Conservation (phyloP, 2,888 invertebrate genomes). For the Operophtera brumata region DNA sequence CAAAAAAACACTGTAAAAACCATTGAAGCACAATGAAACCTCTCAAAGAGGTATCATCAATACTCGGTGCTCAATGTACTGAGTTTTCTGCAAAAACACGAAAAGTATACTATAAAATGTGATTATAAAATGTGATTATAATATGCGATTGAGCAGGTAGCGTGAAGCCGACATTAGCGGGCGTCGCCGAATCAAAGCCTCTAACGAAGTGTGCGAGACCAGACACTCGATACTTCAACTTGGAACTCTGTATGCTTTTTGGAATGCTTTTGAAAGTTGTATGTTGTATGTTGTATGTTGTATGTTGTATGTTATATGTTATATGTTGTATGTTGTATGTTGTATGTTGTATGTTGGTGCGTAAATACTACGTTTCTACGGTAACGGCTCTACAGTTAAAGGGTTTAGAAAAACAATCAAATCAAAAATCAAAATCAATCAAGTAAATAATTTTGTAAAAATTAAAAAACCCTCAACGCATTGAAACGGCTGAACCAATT, state of each 20-base stretch:
- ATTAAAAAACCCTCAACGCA: no score
- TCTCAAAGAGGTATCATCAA: background rate
- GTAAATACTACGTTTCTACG: no score
- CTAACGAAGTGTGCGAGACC: constrained; percentile 26
- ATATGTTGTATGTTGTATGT: no score
- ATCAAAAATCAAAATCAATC: no score
- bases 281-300: no score
- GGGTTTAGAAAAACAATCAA: no score
- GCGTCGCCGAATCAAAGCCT: constrained; percentile 19
- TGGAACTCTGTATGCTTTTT: constrained; percentile 48
- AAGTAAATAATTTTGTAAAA: no score
- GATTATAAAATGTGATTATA: constrained; percentile 19
- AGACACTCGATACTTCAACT: constrained; percentile 35
- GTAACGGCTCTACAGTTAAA: no score
- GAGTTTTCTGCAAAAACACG: constrained; percentile 1
- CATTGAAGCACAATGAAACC: background rate
- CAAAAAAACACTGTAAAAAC: no score
- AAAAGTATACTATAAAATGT: constrained; percentile 12
- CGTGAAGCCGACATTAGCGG: constrained; percentile 17
- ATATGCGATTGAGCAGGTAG: constrained; percentile 12
- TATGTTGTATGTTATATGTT: no score
- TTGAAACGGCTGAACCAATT: no score
- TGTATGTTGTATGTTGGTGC: no score
- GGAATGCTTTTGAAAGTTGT: constrained; percentile 24
- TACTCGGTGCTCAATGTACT: background rate